These are phyloP conservation scores for Cenopis cana DNA, from an alignment of 2,888 invertebrate genomes.

Conservation along the genomic window DNA sequence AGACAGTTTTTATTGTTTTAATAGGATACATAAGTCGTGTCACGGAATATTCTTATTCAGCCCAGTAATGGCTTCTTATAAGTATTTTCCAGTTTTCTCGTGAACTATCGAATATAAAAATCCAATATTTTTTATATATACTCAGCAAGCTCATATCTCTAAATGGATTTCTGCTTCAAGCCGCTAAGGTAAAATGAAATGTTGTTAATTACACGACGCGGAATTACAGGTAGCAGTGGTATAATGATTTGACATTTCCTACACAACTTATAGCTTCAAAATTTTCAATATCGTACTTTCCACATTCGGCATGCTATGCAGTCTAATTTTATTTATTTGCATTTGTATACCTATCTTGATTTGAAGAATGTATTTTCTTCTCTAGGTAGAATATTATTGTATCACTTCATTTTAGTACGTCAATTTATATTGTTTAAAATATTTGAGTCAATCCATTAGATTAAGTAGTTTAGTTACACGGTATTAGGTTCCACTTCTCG, in stretches of 20 bases:
- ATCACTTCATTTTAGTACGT: not conserved
- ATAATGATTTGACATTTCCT: conserved; percentile 10
- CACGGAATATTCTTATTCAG: too few relatives aligned
- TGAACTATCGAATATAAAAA: too few relatives aligned
- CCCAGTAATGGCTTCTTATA: too few relatives aligned
- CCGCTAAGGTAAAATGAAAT: too few relatives aligned
- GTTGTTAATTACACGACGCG: not conserved
- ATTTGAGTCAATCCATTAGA: conserved; percentile 7
- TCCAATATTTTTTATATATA: too few relatives aligned
- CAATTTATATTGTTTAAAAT: conserved; percentile 15
- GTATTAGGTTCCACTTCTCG: conserved; percentile 10
- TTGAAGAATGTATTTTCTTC: conserved; percentile 11
- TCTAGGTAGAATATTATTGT: conserved; percentile 19
- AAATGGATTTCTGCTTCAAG: too few relatives aligned
- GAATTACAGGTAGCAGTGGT: conserved; percentile 1
- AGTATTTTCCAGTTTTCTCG: too few relatives aligned
- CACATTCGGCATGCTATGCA: conserved; percentile 40
- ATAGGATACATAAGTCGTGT: too few relatives aligned
- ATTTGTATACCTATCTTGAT: conserved; percentile 26
- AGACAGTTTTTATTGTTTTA: too few relatives aligned
- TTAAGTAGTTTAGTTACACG: conserved; percentile 29
- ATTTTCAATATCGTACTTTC: conserved; percentile 30
- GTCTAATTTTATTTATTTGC: conserved; percentile 40
- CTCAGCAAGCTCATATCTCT: too few relatives aligned
- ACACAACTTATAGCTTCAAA: conserved; percentile 36